A percentile compares a stretch with the other conserved stretches of the same genome.
phyloP scores from a whole-genome alignment of 1,140 invertebrate species.

The Steinernema khuongi region DNA sequence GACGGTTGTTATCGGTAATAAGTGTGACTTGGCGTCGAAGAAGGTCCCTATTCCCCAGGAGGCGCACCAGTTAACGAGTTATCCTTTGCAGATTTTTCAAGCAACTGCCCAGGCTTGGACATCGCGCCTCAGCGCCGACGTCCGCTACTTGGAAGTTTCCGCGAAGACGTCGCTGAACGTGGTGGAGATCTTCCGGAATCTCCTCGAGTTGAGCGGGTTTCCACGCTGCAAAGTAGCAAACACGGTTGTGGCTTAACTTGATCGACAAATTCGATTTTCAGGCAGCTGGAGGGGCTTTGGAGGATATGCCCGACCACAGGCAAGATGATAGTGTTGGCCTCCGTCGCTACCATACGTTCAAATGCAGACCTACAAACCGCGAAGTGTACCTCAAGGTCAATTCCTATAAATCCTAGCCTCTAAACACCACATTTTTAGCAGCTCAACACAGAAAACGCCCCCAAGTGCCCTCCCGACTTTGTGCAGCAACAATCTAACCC shows the following conservation, averaged over 20 bases:
- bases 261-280: slow-evolving; percentile 6
- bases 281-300: slow-evolving; percentile 29
- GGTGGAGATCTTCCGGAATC: slow-evolving; percentile 35
- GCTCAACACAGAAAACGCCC: slow-evolving; percentile 18
- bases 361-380: slow-evolving; percentile 23
- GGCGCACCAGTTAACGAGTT: not conserved
- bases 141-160: slow-evolving; percentile 42
- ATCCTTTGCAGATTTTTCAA: slow-evolving; percentile 42
- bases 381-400: slow-evolving; percentile 12
- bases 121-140: slow-evolving; percentile 40
- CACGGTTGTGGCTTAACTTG: not conserved
- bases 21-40: slow-evolving; percentile 36
- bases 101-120: slow-evolving; percentile 49
- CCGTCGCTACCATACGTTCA: slow-evolving; percentile 30
- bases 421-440: not conserved
- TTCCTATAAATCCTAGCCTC: not conserved
- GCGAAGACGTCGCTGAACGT: slow-evolving; percentile 36
- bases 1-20: slow-evolving; percentile 46
- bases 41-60: slow-evolving; percentile 27
- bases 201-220: slow-evolving; percentile 44
- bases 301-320: slow-evolving; percentile 17
- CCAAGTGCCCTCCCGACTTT: slow-evolving; percentile 20
- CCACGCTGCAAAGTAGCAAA: slow-evolving; percentile 36
- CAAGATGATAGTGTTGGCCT: slow-evolving; percentile 16
- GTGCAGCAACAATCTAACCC: slow-evolving; percentile 29